These are phyloP conservation scores for Phenganax stokvisi DNA, from an alignment of 92 coral and sea anemone species.

Conservation along the genomic window DNA sequence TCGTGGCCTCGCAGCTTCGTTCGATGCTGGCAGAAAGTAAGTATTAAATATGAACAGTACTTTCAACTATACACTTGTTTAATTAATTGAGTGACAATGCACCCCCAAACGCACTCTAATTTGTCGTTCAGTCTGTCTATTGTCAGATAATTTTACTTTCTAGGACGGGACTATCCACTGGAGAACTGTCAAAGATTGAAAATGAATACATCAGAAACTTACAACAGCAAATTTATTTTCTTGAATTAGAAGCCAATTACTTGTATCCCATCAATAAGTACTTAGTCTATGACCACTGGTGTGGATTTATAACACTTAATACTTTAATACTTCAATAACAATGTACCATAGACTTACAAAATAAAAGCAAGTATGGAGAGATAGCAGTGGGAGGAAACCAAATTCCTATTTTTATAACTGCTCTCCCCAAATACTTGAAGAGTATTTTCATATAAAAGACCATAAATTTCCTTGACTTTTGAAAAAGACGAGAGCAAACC, in stretches of 20 bases:
- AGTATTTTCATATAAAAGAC: too few species aligned
- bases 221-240: slow-evolving; percentile 89
- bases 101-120: too few species aligned
- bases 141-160: background rate
- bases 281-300: background rate
- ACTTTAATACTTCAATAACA: too few species aligned
- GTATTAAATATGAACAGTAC: background rate
- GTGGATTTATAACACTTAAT: background rate
- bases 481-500: slow-evolving; percentile 77
- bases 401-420: too few species aligned
- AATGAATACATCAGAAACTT: slow-evolving; percentile 97
- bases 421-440: background rate
- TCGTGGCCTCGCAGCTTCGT: slow-evolving; percentile 79
- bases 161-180: slow-evolving; percentile 66
- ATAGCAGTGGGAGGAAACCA: too few species aligned
- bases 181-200: slow-evolving; percentile 80
- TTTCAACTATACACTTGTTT: too few species aligned
- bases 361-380: too few species aligned
- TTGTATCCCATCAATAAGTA: slow-evolving; percentile 66
- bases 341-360: too few species aligned
- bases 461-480: background rate
- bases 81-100: too few species aligned
- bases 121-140: too few species aligned
- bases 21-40: slow-evolving; percentile 56
- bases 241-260: slow-evolving; percentile 90